A percentile compares a stretch with the other conserved stretches of the same genome.
These are phyloP conservation scores for Conus ventricosus DNA, from an alignment of 1,140 invertebrate genomes.

Conservation along the genomic window DNA sequence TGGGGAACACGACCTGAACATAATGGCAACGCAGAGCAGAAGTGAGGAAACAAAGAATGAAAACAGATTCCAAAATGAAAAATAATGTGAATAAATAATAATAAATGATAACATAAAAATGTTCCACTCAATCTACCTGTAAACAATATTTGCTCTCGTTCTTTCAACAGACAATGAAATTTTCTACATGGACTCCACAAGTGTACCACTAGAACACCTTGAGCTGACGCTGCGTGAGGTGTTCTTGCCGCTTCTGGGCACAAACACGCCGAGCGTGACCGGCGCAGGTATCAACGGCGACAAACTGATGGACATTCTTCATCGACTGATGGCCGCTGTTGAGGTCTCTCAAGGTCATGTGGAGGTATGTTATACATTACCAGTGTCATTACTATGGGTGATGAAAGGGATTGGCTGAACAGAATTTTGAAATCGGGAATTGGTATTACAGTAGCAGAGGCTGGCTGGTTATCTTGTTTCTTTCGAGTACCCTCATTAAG, in stretches of 20 bases:
- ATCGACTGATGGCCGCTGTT: constrained; percentile 71
- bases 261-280: constrained; percentile 63
- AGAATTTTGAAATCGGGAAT: not conserved
- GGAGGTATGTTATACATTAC: constrained; percentile 56
- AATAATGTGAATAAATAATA: no score
- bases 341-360: constrained; percentile 71
- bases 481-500: no score
- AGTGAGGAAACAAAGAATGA: no score
- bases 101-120: no score
- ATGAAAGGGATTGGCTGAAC: not conserved
- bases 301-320: constrained; percentile 73
- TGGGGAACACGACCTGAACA: no score
- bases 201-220: constrained; percentile 68
- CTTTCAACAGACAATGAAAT: constrained; percentile 58
- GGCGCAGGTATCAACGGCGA: constrained; percentile 63
- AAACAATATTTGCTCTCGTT: not conserved
- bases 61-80: no score
- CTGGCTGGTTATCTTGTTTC: no score
- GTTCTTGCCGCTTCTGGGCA: constrained; percentile 72
- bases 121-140: no score
- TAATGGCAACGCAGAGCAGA: no score
- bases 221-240: constrained; percentile 72
- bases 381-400: not conserved
- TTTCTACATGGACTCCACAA: constrained; percentile 70
- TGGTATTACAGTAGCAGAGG: no score